Conservation (phyloP, 2,113 vertebrate species). For the Brachyhypopomus occidentalis region DNA sequence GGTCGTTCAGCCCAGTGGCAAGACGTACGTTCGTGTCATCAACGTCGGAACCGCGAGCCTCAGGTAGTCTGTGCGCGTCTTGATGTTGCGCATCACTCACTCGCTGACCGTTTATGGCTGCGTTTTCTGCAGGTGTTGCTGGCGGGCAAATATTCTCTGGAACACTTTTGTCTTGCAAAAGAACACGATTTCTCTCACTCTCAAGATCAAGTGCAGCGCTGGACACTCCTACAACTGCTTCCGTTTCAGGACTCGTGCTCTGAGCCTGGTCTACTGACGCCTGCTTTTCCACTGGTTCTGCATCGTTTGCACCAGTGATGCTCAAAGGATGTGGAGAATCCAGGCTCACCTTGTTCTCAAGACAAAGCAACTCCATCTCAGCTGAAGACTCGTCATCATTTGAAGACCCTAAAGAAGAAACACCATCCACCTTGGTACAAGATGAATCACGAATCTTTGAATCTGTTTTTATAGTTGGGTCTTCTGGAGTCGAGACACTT, state of each 20-base stretch:
- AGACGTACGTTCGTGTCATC: background rate
- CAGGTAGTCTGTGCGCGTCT: background rate
- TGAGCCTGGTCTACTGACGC: background rate
- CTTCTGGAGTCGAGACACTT: background rate
- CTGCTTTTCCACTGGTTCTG: background rate
- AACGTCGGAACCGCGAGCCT: background rate
- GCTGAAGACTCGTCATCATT: conserved; percentile 48
- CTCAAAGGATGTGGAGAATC: background rate
- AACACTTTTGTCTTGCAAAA: background rate
- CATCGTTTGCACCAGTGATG: background rate
- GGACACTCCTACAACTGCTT: background rate
- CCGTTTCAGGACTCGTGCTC: background rate
- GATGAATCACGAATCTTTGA: background rate
- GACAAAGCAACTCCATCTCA: conserved; percentile 46
- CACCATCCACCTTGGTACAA: background rate
- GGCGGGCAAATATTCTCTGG: background rate
- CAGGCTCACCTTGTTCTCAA: conserved; percentile 46
- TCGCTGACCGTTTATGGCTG: background rate
- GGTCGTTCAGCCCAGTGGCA: background rate
- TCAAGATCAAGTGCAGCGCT: background rate
- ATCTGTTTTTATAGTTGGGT: background rate
- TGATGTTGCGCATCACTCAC: background rate
- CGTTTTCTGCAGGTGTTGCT: background rate
- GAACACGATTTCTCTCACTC: background rate
- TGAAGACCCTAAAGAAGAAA: background rate